A percentile compares a stretch with the other conserved stretches of the same genome.
Evolutionary conservation across 2,888 invertebrate genomes (phyloP).

Genomic region (Oegoconia quadripuncta): DNA sequence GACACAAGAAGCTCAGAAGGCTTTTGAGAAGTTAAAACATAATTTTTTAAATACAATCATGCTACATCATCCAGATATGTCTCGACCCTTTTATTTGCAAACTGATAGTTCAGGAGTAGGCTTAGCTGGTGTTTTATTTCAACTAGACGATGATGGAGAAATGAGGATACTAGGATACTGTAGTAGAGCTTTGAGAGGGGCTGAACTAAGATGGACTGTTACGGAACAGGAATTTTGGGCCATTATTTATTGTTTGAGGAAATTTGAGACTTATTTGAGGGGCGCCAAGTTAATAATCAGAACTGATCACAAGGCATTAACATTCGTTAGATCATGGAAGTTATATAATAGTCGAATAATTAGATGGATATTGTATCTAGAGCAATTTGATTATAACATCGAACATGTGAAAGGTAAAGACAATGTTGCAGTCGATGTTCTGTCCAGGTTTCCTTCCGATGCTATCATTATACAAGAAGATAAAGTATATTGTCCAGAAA

Average conservation of each 20-base stretch:
- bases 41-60: slow-evolving; percentile 14
- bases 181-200: slow-evolving; percentile 23
- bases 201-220: slow-evolving; percentile 23
- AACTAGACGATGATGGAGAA: slow-evolving; percentile 14
- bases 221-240: slow-evolving; percentile 28
- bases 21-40: slow-evolving; percentile 20
- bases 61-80: slow-evolving; percentile 6
- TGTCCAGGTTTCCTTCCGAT: slow-evolving; percentile 18
- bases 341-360: slow-evolving; percentile 22
- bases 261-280: slow-evolving; percentile 27
- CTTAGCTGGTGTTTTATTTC: slow-evolving; percentile 22
- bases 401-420: slow-evolving; percentile 18
- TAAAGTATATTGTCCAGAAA: slow-evolving; percentile 10
- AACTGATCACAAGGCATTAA: slow-evolving; percentile 24
- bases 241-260: slow-evolving; percentile 20
- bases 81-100: slow-evolving; percentile 12
- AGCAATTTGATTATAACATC: slow-evolving; percentile 23
- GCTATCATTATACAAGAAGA: slow-evolving; percentile 14
- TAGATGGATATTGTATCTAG: slow-evolving; percentile 23
- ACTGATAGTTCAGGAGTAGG: slow-evolving; percentile 23
- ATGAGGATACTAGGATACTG: slow-evolving; percentile 17
- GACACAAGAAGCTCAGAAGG: slow-evolving; percentile 10
- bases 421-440: slow-evolving; percentile 15
- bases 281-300: slow-evolving; percentile 20
- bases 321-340: slow-evolving; percentile 23